A percentile compares a stretch with the other conserved stretches of the same genome.
phyloP scores from a whole-genome alignment of 2,888 invertebrate species.

The Agrypnus murinus region DNA sequence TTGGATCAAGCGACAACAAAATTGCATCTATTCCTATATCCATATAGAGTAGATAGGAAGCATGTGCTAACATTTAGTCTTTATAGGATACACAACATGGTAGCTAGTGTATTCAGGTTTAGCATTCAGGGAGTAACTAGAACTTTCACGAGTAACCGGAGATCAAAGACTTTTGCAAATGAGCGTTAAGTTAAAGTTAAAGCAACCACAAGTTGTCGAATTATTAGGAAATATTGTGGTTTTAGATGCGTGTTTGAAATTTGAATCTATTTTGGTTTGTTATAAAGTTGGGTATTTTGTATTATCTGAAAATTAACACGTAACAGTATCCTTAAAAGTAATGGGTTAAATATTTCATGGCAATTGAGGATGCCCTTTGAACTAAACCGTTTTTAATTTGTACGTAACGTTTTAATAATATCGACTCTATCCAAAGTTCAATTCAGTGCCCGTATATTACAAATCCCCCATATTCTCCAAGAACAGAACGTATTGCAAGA shows the following conservation, averaged over 20 bases:
- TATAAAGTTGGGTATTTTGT: too few relatives aligned
- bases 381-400: too few relatives aligned
- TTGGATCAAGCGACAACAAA: conserved; percentile 6
- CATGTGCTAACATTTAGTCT: conserved; percentile 2
- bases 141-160: conserved; percentile 16
- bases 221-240: conserved; percentile 14
- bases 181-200: conserved; percentile 8
- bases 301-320: too few relatives aligned
- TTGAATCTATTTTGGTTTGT: too few relatives aligned
- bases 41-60: background rate
- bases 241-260: background rate
- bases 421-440: conserved; percentile 8
- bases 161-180: conserved; percentile 2
- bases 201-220: conserved; percentile 17
- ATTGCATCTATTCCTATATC: background rate
- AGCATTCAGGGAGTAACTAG: background rate
- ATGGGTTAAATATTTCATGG: too few relatives aligned
- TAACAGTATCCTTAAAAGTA: too few relatives aligned
- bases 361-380: too few relatives aligned
- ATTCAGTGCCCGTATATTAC: conserved; percentile 1
- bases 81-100: background rate
- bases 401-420: too few relatives aligned
- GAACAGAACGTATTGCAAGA: background rate
- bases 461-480: conserved; percentile 2
- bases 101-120: background rate